phyloP scores from a whole-genome alignment of 2,113 vertebrate genomes.

The Eulemur macaco region DNA sequence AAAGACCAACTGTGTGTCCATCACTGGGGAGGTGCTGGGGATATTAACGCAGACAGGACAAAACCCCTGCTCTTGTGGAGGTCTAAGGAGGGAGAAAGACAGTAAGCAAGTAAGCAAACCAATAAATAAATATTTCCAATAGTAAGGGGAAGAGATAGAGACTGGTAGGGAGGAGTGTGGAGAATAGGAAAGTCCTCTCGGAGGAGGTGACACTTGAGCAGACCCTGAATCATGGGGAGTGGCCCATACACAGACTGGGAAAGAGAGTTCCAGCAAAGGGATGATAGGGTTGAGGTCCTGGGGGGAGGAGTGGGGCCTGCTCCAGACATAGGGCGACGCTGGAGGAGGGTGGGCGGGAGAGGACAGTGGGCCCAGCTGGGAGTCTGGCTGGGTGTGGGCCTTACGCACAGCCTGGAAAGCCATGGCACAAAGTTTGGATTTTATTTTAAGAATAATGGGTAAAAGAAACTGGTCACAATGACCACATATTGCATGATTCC shows the following conservation, averaged over 20 bases:
- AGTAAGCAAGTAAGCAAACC: neutral
- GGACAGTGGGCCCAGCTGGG: neutral
- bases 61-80: neutral
- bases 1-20: neutral
- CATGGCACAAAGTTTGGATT: neutral
- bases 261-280: neutral
- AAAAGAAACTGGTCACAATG: conserved; percentile 7
- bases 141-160: neutral
- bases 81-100: neutral
- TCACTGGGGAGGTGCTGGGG: neutral
- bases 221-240: neutral
- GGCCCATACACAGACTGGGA: neutral
- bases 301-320: neutral
- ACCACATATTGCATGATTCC: neutral
- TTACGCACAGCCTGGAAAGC: neutral
- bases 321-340: neutral
- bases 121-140: neutral
- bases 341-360: neutral
- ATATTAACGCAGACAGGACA: neutral
- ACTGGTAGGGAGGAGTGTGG: neutral
- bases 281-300: neutral
- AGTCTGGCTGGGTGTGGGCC: neutral
- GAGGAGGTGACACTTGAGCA: neutral
- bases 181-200: neutral
- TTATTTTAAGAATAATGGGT: conserved; percentile 29